These are phyloP conservation scores for Masnerella sp. DNA, from an alignment of 2,888 invertebrate genomes.

Conservation along the genomic window DNA sequence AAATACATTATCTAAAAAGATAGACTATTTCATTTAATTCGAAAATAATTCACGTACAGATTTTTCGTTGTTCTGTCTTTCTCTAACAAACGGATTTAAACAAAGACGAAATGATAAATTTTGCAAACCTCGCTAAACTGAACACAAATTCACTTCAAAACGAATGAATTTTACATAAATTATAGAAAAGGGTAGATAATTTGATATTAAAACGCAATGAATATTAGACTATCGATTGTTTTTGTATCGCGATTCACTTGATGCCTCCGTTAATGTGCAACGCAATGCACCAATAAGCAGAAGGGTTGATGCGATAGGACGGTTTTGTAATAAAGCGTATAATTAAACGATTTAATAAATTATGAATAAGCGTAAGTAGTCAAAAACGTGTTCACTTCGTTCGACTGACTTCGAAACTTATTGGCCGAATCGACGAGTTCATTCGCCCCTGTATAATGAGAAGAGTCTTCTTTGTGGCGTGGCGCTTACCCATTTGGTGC, in stretches of 20 bases:
- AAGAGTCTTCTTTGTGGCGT: slow-evolving; percentile 27
- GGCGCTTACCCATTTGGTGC: slow-evolving; percentile 26
- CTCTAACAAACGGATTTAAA: no score
- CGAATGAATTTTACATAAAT: background rate
- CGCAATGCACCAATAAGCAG: slow-evolving; percentile 21
- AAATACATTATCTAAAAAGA: no score
- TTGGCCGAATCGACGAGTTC: background rate
- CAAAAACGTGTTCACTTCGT: background rate
- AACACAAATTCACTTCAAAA: no score
- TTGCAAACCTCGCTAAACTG: no score
- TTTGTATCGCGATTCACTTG: slow-evolving; percentile 12
- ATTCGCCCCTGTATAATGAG: background rate
- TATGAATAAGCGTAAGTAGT: background rate
- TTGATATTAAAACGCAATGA: no score
- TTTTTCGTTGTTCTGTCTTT: no score
- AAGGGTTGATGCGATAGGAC: slow-evolving; percentile 6
- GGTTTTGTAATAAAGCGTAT: slow-evolving; percentile 15
- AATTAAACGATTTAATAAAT: slow-evolving; percentile 22
- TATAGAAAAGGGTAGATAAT: background rate
- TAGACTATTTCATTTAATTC: no score
- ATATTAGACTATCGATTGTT: background rate
- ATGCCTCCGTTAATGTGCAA: slow-evolving; percentile 8
- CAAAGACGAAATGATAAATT: no score
- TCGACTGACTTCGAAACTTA: background rate
- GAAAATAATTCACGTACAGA: no score